Evolutionary conservation across 2,113 vertebrate genomes (phyloP).

Genomic region (Forbesichthys papilliferus): DNA sequence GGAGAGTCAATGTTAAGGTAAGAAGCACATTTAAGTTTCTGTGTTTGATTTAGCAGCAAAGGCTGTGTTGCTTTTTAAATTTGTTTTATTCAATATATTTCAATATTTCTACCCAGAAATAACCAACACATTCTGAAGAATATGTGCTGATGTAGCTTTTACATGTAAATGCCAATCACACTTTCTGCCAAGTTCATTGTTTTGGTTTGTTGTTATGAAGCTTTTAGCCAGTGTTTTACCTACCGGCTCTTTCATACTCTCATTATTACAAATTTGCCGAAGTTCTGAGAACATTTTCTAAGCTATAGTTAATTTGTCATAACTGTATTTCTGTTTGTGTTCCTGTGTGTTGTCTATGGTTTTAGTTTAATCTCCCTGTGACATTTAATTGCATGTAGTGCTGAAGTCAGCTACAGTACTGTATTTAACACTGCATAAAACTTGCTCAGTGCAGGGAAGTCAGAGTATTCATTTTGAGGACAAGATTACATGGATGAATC

Average conservation of each 20-base stretch:
- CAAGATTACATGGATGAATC: conserved; percentile 30
- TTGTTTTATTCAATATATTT: conserved; percentile 42
- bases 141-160: conserved; percentile 61
- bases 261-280: conserved; percentile 39
- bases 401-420: conserved; percentile 10
- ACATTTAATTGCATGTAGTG: neutral
- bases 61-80: conserved; percentile 61
- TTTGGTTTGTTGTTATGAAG: conserved; percentile 64
- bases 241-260: conserved; percentile 51
- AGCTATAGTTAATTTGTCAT: neutral
- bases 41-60: conserved; percentile 62
- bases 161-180: conserved; percentile 62
- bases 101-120: conserved; percentile 65
- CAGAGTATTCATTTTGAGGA: conserved; percentile 22
- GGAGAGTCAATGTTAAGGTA: conserved; percentile 76
- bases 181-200: conserved; percentile 47
- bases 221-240: conserved; percentile 40
- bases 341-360: conserved; percentile 16
- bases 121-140: conserved; percentile 53
- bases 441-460: conserved; percentile 31
- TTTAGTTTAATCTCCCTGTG: conserved; percentile 45
- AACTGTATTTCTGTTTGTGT: neutral
- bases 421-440: conserved; percentile 9
- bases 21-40: conserved; percentile 79
- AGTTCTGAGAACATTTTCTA: conserved; percentile 18